phyloP scores from a whole-genome alignment of 1,140 invertebrate species.

The Mylabris phalerata region DNA sequence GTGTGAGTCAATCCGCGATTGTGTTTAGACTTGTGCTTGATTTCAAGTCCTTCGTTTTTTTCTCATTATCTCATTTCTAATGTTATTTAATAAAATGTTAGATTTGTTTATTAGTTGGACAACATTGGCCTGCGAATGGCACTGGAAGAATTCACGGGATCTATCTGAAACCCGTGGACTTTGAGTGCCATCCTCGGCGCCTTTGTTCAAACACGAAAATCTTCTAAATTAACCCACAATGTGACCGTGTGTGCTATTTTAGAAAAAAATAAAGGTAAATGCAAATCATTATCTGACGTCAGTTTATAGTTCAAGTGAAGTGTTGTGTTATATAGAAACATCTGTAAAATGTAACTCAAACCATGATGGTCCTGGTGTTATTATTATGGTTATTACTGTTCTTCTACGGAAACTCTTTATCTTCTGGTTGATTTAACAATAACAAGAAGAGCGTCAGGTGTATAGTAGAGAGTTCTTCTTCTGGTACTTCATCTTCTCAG shows the following conservation, averaged over 20 bases:
- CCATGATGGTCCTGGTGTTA: background rate
- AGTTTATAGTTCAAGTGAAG: no score
- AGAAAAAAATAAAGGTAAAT: no score
- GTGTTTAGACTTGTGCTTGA: constrained; percentile 1
- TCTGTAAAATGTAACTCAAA: background rate
- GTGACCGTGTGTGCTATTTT: background rate
- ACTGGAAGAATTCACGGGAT: constrained; percentile 44
- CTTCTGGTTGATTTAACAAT: constrained; percentile 4
- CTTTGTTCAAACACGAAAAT: constrained; percentile 10
- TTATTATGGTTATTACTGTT: constrained; percentile 11
- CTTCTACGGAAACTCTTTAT: constrained; percentile 11
- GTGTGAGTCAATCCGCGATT: constrained; percentile 33
- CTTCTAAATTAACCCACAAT: background rate
- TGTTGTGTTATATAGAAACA: no score
- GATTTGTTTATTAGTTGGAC: background rate
- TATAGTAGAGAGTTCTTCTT: background rate
- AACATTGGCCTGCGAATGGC: constrained; percentile 40
- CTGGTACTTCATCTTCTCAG: background rate
- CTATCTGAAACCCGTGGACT: constrained; percentile 38
- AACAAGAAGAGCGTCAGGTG: constrained; percentile 1
- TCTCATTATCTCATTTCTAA: background rate
- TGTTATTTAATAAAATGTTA: background rate
- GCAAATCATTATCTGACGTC: no score
- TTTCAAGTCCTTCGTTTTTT: background rate
- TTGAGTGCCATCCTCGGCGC: constrained; percentile 42